A percentile compares a stretch with the other conserved stretches of the same genome.
These are phyloP conservation scores for Drosophila mimica DNA, from an alignment of 2,888 invertebrate genomes.

Conservation along the genomic window DNA sequence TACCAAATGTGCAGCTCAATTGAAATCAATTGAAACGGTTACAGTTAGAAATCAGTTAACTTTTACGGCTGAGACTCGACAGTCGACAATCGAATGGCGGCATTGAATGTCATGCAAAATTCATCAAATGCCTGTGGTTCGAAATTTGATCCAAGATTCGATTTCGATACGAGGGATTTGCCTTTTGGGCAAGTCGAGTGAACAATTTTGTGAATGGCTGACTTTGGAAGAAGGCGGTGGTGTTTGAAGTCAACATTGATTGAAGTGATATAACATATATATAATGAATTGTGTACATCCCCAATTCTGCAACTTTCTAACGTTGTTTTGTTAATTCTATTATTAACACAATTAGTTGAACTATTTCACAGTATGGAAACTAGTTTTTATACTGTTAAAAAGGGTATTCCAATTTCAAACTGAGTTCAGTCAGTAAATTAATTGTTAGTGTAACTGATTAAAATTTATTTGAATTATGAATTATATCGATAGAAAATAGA, in stretches of 20 bases:
- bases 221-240: neutral
- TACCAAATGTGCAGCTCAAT: slow-evolving; percentile 40
- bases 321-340: neutral
- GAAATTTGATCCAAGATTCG: slow-evolving; percentile 35
- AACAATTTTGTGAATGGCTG: slow-evolving; percentile 4
- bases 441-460: neutral
- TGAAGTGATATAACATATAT: neutral
- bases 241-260: neutral
- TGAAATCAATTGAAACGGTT: slow-evolving; percentile 69
- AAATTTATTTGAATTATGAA: neutral
- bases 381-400: neutral
- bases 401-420: neutral
- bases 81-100: slow-evolving; percentile 8
- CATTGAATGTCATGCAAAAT: slow-evolving; percentile 63
- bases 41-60: slow-evolving; percentile 66
- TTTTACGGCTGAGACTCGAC: slow-evolving; percentile 13
- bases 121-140: slow-evolving; percentile 54
- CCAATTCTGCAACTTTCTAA: neutral
- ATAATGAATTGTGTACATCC: neutral
- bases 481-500: neutral
- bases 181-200: neutral
- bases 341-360: slow-evolving; percentile 12
- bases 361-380: slow-evolving; percentile 1
- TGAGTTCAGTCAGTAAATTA: neutral
- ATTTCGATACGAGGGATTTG: slow-evolving; percentile 10